Evolutionary conservation across 2,888 invertebrate genomes (phyloP).

Genomic region (Ormyrus nitidulus): DNA sequence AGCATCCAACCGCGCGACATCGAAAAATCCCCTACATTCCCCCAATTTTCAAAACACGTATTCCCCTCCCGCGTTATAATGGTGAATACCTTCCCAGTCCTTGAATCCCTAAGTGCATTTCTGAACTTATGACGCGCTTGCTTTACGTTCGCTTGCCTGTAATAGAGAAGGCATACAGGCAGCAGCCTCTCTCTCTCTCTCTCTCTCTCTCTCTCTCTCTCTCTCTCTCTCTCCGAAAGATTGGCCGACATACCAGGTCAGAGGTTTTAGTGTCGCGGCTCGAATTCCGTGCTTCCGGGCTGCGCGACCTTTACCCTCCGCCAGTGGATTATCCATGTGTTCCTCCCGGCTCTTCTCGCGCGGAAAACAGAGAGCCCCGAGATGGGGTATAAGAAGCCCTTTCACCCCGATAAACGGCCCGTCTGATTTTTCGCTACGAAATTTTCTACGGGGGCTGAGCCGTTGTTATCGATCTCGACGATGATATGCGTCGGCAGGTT

Average conservation of each 20-base stretch:
- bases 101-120: conserved; percentile 45
- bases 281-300: conserved; percentile 65
- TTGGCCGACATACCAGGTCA: conserved; percentile 69
- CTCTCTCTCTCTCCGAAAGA: conserved; percentile 61
- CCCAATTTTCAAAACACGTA: not conserved
- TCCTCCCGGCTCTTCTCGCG: not conserved
- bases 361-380: not conserved
- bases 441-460: not conserved
- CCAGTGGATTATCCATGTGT: not conserved
- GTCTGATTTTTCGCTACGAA: conserved; percentile 20
- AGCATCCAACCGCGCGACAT: not conserved
- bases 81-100: not conserved
- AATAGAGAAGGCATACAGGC: conserved; percentile 11
- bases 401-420: conserved; percentile 10
- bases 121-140: conserved; percentile 37
- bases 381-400: not conserved
- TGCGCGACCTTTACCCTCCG: not conserved
- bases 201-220: not conserved
- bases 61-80: not conserved
- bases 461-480: conserved; percentile 1
- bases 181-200: conserved; percentile 1
- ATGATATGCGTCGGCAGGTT: not conserved
- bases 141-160: conserved; percentile 4
- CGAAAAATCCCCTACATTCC: not conserved
- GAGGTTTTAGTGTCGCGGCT: conserved; percentile 67